Percentiles rank a stretch among this genome's conserved stretches.
These are phyloP conservation scores for Rhinichthys klamathensis DNA, from an alignment of 2,113 vertebrate genomes.

Conservation along the genomic window DNA sequence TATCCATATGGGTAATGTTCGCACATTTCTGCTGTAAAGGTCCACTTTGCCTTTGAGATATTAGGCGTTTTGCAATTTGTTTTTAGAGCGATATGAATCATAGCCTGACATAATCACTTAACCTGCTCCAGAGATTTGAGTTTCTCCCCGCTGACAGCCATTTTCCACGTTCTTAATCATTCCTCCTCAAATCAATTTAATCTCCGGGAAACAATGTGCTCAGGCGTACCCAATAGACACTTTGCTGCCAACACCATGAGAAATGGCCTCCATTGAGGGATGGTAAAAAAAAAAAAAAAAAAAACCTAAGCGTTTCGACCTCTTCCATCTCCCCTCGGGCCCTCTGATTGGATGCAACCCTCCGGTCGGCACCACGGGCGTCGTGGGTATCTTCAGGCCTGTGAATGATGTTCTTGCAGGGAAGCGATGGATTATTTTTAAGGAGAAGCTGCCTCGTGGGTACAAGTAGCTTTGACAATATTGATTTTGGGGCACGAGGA, in stretches of 20 bases:
- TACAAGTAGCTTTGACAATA: conserved; percentile 37
- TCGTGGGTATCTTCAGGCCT: conserved; percentile 11
- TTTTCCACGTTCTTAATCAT: conserved; percentile 38
- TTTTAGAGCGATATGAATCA: conserved; percentile 41
- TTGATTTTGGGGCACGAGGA: conserved; percentile 49
- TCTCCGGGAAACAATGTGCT: conserved; percentile 29
- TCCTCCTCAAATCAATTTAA: conserved; percentile 48
- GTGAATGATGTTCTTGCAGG: conserved; percentile 22
- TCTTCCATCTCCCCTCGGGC: neutral
- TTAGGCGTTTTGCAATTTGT: conserved; percentile 26
- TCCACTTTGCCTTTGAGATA: conserved; percentile 32
- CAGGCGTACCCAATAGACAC: conserved; percentile 18
- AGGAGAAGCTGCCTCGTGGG: conserved; percentile 38
- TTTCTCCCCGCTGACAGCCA: conserved; percentile 35
- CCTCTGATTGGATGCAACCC: conserved; percentile 16
- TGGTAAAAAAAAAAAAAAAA: neutral
- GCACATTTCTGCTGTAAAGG: conserved; percentile 12
- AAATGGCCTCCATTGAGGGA: conserved; percentile 27
- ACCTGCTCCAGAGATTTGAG: conserved; percentile 42
- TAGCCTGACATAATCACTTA: conserved; percentile 47
- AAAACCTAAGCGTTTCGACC: conserved; percentile 16
- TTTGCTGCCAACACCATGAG: conserved; percentile 21
- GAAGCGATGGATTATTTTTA: conserved; percentile 17
- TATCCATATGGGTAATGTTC: conserved; percentile 8
- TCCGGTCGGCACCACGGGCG: conserved; percentile 2